phyloP scores from a whole-genome alignment of 2,113 vertebrate genomes.

The Ceuthmochares aereus region DNA sequence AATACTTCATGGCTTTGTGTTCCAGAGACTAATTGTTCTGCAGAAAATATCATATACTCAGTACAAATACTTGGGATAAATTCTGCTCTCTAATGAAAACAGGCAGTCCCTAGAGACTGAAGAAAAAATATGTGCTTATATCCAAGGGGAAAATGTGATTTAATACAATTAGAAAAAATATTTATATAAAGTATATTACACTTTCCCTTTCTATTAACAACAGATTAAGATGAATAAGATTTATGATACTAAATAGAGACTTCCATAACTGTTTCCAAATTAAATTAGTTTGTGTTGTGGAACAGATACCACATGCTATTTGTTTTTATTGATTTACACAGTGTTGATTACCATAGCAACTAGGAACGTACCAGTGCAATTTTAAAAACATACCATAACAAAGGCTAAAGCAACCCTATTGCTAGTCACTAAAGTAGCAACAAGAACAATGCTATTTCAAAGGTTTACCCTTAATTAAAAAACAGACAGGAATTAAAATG shows the following conservation, averaged over 20 bases:
- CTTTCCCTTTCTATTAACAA: slow-evolving; percentile 52
- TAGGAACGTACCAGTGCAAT: neutral
- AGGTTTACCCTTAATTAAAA: neutral
- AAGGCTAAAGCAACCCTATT: neutral
- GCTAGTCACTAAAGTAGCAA: neutral
- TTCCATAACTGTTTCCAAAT: slow-evolving; percentile 59
- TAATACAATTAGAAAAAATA: slow-evolving; percentile 23
- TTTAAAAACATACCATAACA: neutral
- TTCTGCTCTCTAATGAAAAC: slow-evolving; percentile 5
- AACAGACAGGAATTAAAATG: neutral
- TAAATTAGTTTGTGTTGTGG: slow-evolving; percentile 55
- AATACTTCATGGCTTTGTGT: neutral
- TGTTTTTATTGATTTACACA: slow-evolving; percentile 61
- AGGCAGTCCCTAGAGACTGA: neutral
- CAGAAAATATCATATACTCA: neutral
- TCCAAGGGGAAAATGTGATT: slow-evolving; percentile 24
- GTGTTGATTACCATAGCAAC: slow-evolving; percentile 17
- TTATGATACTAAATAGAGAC: slow-evolving; percentile 47
- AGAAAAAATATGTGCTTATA: neutral
- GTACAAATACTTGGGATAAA: neutral
- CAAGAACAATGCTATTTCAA: neutral
- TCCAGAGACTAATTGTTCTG: slow-evolving; percentile 1
- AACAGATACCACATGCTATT: slow-evolving; percentile 49
- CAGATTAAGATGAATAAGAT: slow-evolving; percentile 47
- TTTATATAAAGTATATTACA: slow-evolving; percentile 25